Conservation (phyloP, 1,140 invertebrate species). For the Lordiphosa mommai region DNA sequence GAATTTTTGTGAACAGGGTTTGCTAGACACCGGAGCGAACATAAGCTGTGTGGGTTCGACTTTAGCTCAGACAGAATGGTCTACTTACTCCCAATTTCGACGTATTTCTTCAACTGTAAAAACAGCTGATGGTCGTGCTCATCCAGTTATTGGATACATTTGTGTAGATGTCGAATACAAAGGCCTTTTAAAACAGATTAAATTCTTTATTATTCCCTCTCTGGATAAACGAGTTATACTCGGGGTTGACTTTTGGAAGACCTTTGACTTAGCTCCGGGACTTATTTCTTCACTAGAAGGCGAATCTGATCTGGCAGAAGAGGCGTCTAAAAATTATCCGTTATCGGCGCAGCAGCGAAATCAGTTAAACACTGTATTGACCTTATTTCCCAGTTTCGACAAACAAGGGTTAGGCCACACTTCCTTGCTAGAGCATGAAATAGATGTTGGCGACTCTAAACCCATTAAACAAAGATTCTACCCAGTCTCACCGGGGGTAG, state of each 20-base stretch:
- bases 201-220: too few species aligned
- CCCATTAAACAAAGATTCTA: background rate
- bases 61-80: background rate
- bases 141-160: too few species aligned
- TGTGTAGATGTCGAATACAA: too few species aligned
- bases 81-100: background rate
- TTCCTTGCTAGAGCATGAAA: background rate
- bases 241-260: slow-evolving; percentile 2
- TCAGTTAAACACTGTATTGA: background rate
- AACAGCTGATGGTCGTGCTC: too few species aligned
- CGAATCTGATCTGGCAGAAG: background rate
- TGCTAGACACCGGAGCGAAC: background rate
- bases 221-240: too few species aligned
- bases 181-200: too few species aligned
- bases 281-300: too few species aligned
- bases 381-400: background rate
- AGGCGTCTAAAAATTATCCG: background rate
- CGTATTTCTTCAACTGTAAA: too few species aligned
- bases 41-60: background rate
- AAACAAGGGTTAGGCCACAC: background rate
- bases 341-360: background rate
- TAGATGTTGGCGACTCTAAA: background rate
- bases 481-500: background rate
- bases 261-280: background rate
- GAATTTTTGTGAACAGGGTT: background rate